These are phyloP conservation scores for Caloenas nicobarica DNA, from an alignment of 2,113 vertebrate species.

Conservation along the genomic window DNA sequence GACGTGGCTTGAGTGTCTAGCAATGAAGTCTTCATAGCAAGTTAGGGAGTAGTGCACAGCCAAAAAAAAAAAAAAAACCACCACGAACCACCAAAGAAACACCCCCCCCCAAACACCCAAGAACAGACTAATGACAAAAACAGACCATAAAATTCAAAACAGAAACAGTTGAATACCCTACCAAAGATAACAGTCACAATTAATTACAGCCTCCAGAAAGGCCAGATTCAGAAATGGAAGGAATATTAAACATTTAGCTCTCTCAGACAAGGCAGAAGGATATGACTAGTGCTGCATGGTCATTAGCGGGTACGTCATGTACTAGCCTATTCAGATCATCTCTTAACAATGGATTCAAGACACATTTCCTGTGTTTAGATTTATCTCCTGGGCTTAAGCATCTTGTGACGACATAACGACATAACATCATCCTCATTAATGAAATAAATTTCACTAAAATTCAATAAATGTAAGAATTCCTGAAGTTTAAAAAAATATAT, in stretches of 20 bases:
- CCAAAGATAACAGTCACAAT: not conserved
- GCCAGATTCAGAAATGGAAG: not conserved
- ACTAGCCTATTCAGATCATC: not conserved
- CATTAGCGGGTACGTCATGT: not conserved
- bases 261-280: not conserved
- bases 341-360: not conserved
- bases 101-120: not conserved
- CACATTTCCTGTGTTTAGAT: not conserved
- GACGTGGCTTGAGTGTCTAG: not conserved
- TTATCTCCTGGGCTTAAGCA: not conserved
- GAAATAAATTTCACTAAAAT: not conserved
- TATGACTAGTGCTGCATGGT: not conserved
- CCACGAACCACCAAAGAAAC: not conserved
- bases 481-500: accelerated
- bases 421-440: not conserved
- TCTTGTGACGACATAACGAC: not conserved
- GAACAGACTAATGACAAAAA: not conserved
- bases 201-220: not conserved
- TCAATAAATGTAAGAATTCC: not conserved
- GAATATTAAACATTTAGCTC: not conserved
- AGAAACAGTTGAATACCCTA: not conserved
- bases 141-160: not conserved
- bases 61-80: not conserved
- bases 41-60: not conserved
- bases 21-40: not conserved